Base-by-base conservation (phyloP, 2,797 vertebrate genomes). In the Bufotes viridis region DNA sequence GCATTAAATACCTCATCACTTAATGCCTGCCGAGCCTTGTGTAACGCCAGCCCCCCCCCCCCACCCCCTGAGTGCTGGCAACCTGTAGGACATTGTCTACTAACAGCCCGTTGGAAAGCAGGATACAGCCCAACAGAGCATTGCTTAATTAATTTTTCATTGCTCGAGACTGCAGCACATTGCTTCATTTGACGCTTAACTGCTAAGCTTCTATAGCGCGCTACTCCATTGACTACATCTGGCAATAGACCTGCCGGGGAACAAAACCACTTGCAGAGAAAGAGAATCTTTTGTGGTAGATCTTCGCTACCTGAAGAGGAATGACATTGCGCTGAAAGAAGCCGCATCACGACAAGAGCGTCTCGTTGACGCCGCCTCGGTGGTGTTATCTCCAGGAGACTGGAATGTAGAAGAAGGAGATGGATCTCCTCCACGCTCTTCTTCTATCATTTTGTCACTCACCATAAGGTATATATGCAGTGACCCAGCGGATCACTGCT, bases 111-210 rank as follows among this genome's bases (percentile, higher is more conserved):
- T 89, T 89, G 79, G 29, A 29, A 87, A 34, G 88, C 67, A 81
- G 51, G 84, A 78, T 89, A 79, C 84, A 89, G 84, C 84, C 85
- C 88, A 87, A 70, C 88, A 89, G 88, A 89, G 88, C 84, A 87
- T 83, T 87, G 84, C 84, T 89, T 89, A 87, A 89, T 89, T 87
- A 86, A 89, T 89, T 86, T 89, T 89, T 89, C 88, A 89, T 89
- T 89, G 84, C 88, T 83, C 55, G 60, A 89, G 84, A 89, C 84
- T 89, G 88, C 88, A 83, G 88, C 80, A 86, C 74, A 17, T 89
- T 78, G 88, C 88, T 89, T 87, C 88, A 83, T 89, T 89, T 86
- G 67, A 61, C 34, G 70, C 88, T 74, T 89, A 89, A 89, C 88
- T 78, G 84, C 88, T 70, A 89, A 78, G 82, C 72, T 82, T 86